These are phyloP conservation scores for Trinorchestia longiramus DNA, from an alignment of 1,140 invertebrate species.

Conservation along the genomic window DNA sequence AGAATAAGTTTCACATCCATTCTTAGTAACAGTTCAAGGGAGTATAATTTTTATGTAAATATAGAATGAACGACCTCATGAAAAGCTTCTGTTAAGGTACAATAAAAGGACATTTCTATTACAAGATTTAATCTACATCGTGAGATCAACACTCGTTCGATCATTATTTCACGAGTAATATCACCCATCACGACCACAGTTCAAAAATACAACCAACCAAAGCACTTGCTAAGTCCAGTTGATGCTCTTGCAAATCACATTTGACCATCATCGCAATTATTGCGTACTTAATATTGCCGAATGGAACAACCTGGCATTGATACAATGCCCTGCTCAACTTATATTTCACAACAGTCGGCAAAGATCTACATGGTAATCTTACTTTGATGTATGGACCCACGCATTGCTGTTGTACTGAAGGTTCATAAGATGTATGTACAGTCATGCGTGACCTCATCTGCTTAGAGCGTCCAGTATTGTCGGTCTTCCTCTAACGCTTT, in stretches of 20 bases:
- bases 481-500: neutral
- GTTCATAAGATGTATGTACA: neutral
- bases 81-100: neutral
- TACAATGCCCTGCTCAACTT: neutral
- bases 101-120: neutral
- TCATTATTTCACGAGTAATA: too few relatives aligned
- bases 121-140: neutral
- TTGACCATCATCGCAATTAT: neutral
- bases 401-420: neutral
- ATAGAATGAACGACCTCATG: neutral
- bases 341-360: neutral
- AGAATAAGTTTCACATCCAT: neutral
- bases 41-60: neutral
- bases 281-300: neutral
- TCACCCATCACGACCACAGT: neutral
- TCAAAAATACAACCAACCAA: neutral
- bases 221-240: neutral
- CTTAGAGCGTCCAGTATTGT: constrained; percentile 21
- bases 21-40: neutral
- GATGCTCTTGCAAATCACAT: neutral
- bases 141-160: neutral
- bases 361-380: neutral
- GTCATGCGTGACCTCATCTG: constrained; percentile 27
- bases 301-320: neutral
- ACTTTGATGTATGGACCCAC: neutral